A percentile compares a stretch with the other conserved stretches of the same genome.
phyloP scores from a whole-genome alignment of 53 echinoderm and acorn worm genomes.

The Astropecten irregularis region DNA sequence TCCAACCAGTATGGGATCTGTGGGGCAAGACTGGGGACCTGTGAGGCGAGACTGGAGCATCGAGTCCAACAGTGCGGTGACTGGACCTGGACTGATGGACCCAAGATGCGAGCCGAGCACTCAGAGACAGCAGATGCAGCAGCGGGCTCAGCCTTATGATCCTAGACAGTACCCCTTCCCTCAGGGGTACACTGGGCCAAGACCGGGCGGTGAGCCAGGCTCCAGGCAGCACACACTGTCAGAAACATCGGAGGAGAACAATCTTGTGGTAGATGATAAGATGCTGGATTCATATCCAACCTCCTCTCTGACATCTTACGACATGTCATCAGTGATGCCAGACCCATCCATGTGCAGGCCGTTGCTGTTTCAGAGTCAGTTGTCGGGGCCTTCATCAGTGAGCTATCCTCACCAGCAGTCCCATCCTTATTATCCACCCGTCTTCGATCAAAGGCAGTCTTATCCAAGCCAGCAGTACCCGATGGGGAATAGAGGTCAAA shows the following conservation, averaged over 20 bases:
- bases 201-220: background rate
- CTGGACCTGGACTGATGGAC: background rate
- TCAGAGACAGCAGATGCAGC: background rate
- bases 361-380: conserved; percentile 9
- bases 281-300: background rate
- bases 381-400: conserved; percentile 1
- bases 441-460: conserved; percentile 6
- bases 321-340: background rate
- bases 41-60: conserved; percentile 13
- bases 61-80: conserved; percentile 12
- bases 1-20: background rate
- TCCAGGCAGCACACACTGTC: conserved; percentile 5
- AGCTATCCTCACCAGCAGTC: conserved; percentile 9
- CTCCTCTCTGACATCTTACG: conserved; percentile 19
- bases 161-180: background rate
- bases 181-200: background rate
- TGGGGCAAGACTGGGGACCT: background rate
- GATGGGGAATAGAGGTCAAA: background rate
- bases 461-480: background rate
- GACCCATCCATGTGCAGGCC: conserved; percentile 22
- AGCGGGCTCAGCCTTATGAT: background rate
- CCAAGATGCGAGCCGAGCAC: background rate
- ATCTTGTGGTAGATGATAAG: conserved; percentile 6
- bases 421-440: background rate
- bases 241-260: conserved; percentile 38